Base-by-base conservation (phyloP, 2,888 invertebrate species). In the Tridacna crocea region DNA sequence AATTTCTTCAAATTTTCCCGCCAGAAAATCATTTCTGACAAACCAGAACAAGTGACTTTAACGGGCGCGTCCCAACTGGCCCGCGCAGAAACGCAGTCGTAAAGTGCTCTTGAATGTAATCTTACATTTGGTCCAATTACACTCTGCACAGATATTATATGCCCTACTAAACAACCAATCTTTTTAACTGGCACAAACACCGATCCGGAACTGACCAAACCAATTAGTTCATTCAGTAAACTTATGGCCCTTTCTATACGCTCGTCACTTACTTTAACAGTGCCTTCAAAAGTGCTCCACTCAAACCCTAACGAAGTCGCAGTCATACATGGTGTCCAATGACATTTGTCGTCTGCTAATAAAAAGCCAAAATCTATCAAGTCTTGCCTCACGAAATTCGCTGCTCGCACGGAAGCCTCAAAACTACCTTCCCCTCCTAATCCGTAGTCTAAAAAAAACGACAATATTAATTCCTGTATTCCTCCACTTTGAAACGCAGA, bases 401-500 rank as follows among this genome's bases (percentile, higher is more conserved):
- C 15, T 26, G 65, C 65, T 27, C 27, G 11, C 12, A 27, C 2
- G 27, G 65, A 12, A 0, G 11, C 4, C 27, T 65, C 65, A 0
- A 27, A 65, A 65, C 15, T 11, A 15, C 19, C 3, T 3, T 2
- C 65, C 2, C 79, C 79, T 2, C 81, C 81, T 73, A 81, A 27
- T 12, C 81, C 77, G 24, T 81, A 77, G 36, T 81, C 81, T 4
- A 81, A 36, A 74, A n/a, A 81, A 81, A n/a, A 77, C 22, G 22
- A 77, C 63, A 22, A 81, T 55, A 24, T 46, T 66, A 19, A 66
- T 22, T n/a, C 77, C 81, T 4, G 22, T 11, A 26, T 26, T 22
- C n/a, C 81, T 66, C 74, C 77, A 81, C 27, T 74, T 63, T 36
- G 73, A 61, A 26, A 81, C 66, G 68, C 26, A n/a, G 27, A 70